These are phyloP conservation scores for Carollia perspicillata DNA, from an alignment of 2,113 vertebrate species.

Conservation along the genomic window DNA sequence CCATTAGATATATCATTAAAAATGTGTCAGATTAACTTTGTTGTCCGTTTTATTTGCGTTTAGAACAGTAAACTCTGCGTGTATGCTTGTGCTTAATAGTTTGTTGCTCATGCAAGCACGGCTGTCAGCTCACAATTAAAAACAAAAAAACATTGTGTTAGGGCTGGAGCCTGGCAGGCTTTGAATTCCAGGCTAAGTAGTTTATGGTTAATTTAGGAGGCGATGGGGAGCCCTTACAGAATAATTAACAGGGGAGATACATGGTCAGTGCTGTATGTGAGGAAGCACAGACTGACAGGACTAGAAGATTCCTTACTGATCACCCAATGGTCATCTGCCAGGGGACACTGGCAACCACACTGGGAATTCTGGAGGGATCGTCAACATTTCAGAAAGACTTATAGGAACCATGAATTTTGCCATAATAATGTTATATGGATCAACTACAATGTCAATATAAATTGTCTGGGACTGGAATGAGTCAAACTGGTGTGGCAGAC, in stretches of 20 bases:
- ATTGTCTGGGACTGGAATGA: conserved; percentile 3
- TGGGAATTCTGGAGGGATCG: not conserved
- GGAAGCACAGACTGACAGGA: conserved; percentile 58
- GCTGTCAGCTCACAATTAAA: conserved; percentile 63
- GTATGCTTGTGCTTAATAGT: conserved; percentile 72
- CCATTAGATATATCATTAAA: conserved; percentile 76
- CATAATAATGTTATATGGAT: not conserved
- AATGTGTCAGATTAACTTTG: conserved; percentile 75
- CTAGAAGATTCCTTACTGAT: conserved; percentile 57
- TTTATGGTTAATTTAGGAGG: conserved; percentile 72
- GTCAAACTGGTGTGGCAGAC: not conserved
- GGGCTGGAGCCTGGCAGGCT: conserved; percentile 61
- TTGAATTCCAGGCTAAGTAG: conserved; percentile 72
- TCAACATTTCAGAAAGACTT: conserved; percentile 9
- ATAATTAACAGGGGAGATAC: conserved; percentile 60
- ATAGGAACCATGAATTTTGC: not conserved
- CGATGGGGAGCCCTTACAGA: conserved; percentile 70
- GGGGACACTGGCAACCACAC: conserved; percentile 1
- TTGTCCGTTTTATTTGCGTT: conserved; percentile 75
- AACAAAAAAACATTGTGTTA: conserved; percentile 52
- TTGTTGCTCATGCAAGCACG: conserved; percentile 75
- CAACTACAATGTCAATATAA: conserved; percentile 8
- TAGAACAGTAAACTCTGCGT: conserved; percentile 74
- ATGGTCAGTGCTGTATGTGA: conserved; percentile 61
- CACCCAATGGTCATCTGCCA: conserved; percentile 14